Evolutionary conservation across 2,888 invertebrate genomes (phyloP).

Genomic region (Campopleginae sp.): DNA sequence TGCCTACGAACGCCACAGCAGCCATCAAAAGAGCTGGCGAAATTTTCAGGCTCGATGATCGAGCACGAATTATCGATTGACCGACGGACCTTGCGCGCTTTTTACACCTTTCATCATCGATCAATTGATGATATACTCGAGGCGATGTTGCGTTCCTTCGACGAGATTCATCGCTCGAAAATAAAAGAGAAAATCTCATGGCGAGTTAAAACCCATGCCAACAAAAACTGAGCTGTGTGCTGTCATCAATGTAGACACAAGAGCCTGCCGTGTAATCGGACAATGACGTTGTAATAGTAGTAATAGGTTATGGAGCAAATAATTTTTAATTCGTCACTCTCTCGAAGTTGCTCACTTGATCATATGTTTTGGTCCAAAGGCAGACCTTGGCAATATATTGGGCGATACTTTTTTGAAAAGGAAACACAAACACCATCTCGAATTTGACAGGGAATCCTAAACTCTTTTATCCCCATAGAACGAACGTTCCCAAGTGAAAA

Average conservation of each 20-base stretch:
- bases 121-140: conserved; percentile 50
- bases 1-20: neutral
- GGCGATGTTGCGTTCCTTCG: conserved; percentile 36
- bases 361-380: neutral
- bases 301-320: neutral
- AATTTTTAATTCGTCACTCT: neutral
- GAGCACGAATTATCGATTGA: conserved; percentile 3
- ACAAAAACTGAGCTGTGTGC: neutral
- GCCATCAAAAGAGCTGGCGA: neutral
- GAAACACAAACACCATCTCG: neutral
- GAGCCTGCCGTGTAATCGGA: conserved; percentile 3
- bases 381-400: neutral
- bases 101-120: conserved; percentile 32
- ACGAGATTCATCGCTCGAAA: conserved; percentile 2
- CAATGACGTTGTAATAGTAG: conserved; percentile 14
- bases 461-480: too few species aligned
- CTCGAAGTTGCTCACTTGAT: neutral
- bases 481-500: too few species aligned
- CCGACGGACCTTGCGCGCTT: conserved; percentile 21
- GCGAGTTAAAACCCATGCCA: neutral
- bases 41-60: neutral
- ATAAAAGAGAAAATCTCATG: neutral
- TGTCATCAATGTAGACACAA: conserved; percentile 11
- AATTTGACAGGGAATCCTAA: neutral
- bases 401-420: neutral